Evolutionary conservation across 1,140 invertebrate genomes (phyloP).

Genomic region (Drosophila punjabiensis): DNA sequence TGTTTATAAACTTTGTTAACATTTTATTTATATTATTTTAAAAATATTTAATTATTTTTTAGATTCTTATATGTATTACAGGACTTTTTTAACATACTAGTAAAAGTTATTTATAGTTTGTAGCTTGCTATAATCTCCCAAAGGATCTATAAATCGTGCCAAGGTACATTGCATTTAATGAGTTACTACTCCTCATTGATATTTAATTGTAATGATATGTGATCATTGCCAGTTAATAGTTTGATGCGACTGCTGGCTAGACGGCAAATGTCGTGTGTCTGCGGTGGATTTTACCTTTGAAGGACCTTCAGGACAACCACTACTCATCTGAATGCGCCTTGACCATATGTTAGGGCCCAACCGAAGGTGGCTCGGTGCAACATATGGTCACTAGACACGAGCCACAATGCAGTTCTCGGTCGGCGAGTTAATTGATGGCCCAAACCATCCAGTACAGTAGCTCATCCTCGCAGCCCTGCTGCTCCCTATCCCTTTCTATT

Average conservation of each 20-base stretch:
- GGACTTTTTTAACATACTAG: too few species aligned
- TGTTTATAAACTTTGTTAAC: too few species aligned
- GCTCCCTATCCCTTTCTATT: not conserved
- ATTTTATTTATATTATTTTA: not conserved
- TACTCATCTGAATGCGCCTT: conserved; percentile 19
- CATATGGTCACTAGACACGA: conserved; percentile 79
- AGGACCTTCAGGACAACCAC: conserved; percentile 21
- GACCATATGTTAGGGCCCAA: conserved; percentile 62
- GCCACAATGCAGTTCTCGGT: conserved; percentile 50
- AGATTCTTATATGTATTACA: too few species aligned
- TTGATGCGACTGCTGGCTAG: conserved; percentile 36
- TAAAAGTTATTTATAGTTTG: not conserved
- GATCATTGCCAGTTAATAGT: conserved; percentile 24
- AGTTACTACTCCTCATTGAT: conserved; percentile 11
- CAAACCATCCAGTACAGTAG: conserved; percentile 53
- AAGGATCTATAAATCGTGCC: conserved; percentile 8
- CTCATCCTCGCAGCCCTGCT: conserved; percentile 51
- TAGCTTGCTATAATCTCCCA: not conserved
- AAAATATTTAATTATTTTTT: not conserved
- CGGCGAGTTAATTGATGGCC: conserved; percentile 73
- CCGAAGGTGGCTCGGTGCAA: conserved; percentile 49
- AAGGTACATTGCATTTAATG: not conserved
- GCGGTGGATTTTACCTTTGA: conserved; percentile 15
- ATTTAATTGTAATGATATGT: conserved; percentile 15
- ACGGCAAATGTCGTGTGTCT: conserved; percentile 46